These are phyloP conservation scores for Chlorodrepanis virens DNA, from an alignment of 2,113 vertebrate species.

Conservation along the genomic window DNA sequence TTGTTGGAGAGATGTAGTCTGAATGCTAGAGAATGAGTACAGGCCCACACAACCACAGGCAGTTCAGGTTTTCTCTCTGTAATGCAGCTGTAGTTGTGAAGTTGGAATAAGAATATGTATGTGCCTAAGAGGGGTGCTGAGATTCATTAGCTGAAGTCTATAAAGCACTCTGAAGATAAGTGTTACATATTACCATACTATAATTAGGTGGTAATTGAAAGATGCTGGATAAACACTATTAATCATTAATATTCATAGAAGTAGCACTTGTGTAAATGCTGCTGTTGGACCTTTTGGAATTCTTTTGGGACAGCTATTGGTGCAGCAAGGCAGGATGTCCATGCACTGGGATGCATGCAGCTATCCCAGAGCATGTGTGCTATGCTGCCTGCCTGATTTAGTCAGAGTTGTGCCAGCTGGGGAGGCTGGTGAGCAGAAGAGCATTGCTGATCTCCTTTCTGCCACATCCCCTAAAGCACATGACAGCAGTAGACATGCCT, in stretches of 20 bases:
- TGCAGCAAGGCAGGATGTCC: neutral
- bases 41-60: neutral
- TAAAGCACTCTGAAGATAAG: slow-evolving; percentile 58
- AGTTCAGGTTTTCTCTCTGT: neutral
- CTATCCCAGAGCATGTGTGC: rapidly evolving
- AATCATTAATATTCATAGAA: slow-evolving; percentile 59
- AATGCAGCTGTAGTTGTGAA: neutral
- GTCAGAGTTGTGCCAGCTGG: neutral
- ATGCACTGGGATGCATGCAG: neutral
- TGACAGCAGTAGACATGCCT: neutral
- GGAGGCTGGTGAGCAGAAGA: neutral
- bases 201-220: slow-evolving; percentile 70
- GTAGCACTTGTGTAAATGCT: slow-evolving; percentile 18
- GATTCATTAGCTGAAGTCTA: slow-evolving; percentile 56
- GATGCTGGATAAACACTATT: slow-evolving; percentile 59
- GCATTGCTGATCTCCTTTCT: neutral
- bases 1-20: neutral
- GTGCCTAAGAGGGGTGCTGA: neutral
- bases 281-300: neutral
- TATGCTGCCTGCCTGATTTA: neutral
- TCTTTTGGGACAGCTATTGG: neutral
- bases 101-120: neutral
- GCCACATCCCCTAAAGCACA: neutral
- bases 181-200: slow-evolving; percentile 44
- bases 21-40: neutral